Base-by-base conservation (phyloP, 2,113 vertebrate genomes). In the Sphaerodactylus townsendi region DNA sequence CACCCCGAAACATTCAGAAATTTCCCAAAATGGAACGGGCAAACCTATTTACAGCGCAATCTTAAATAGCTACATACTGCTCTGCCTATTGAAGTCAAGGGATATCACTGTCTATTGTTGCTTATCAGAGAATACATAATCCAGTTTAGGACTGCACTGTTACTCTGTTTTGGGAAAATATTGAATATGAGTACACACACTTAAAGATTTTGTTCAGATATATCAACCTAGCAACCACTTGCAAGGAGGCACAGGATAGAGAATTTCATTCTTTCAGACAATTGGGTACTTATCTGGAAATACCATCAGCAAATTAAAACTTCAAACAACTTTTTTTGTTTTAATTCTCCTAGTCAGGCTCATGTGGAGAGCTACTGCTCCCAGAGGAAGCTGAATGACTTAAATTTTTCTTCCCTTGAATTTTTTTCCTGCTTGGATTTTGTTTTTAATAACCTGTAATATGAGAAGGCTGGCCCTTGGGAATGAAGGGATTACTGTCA, bases 361-460 rank as follows among this genome's bases (percentile, higher is more conserved):
- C 48, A 35, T 56, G 62, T 74, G 80, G 74, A 33, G 30, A 78
- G 72, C 88, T 85, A 71, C 25, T 76, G 19, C 83, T 77, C 59
- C n/a, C 21, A 81, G 11, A 83, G 83, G 53, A 83, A 59, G 7
- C 44, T 53, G 77, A 69, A 80, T 81, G 35, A 83, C 83, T 7
- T 17, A 82, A 71, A 85, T 88, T 87, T 89, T 85, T 83, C 64
- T 86, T 11, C n/a, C 66, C 88, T 5, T 1, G 78, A 6, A 84
- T 86, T 92, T 89, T 93, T 90, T 85, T 85, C 66, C 88, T 88
- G 90, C 88, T 90, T 85, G 65, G 33, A 77, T 86, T 88, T 83
- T 70, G 84, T 1, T 73, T 94, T 93, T 92, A 93, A 93, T 93
- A 93, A 94, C 86, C 77, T 17, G 17, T 87, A 91, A 90, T 90